phyloP scores from a whole-genome alignment of 1,140 invertebrate genomes.

The Littorina saxatilis region DNA sequence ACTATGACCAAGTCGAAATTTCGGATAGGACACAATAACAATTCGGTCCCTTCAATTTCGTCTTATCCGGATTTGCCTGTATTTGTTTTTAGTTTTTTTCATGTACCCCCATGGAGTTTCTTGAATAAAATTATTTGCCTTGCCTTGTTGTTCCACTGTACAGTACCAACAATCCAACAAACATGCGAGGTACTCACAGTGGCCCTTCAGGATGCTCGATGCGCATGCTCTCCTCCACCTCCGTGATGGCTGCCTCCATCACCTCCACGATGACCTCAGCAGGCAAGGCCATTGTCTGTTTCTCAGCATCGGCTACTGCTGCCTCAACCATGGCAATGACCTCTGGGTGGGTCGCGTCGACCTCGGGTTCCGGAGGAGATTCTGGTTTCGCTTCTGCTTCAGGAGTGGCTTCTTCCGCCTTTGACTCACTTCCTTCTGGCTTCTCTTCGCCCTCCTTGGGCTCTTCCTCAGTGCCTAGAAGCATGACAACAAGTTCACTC shows the following conservation, averaged over 20 bases:
- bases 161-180: too few relatives aligned
- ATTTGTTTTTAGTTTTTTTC: too few relatives aligned
- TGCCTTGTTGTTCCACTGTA: too few relatives aligned
- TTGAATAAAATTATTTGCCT: too few relatives aligned
- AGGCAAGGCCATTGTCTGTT: slow-evolving; percentile 56
- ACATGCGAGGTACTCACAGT: too few relatives aligned
- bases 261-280: slow-evolving; percentile 70
- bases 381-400: slow-evolving; percentile 17
- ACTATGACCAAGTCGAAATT: too few relatives aligned
- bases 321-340: slow-evolving; percentile 68
- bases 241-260: slow-evolving; percentile 67
- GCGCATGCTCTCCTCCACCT: slow-evolving; percentile 66
- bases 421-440: slow-evolving; percentile 27
- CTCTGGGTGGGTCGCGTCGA: slow-evolving; percentile 72
- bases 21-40: too few relatives aligned
- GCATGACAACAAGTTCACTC: neutral
- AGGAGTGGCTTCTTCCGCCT: neutral
- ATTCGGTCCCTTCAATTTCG: too few relatives aligned
- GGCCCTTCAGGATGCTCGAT: slow-evolving; percentile 63
- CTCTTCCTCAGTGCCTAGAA: slow-evolving; percentile 41
- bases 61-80: too few relatives aligned
- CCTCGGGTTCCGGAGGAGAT: slow-evolving; percentile 31
- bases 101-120: too few relatives aligned
- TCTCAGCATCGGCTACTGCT: slow-evolving; percentile 67
- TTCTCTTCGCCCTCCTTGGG: slow-evolving; percentile 45